phyloP scores from a whole-genome alignment of 2,113 vertebrate species.

The Xyliphius kryptos region DNA sequence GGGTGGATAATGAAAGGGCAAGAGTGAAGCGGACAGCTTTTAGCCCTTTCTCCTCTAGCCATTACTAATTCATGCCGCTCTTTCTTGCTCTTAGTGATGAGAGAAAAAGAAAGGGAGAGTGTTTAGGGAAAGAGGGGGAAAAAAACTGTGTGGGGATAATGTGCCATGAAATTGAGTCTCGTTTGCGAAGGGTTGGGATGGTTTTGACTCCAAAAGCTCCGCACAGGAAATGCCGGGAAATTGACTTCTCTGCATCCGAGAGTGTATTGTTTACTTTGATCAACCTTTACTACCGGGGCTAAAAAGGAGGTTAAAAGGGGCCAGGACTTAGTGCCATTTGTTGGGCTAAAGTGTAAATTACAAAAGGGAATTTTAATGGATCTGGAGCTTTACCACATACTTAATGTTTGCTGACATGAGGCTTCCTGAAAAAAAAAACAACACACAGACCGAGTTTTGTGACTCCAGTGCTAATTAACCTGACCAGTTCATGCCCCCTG shows the following conservation, averaged over 20 bases:
- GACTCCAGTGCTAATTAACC: conserved; percentile 3
- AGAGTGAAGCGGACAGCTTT: conserved; percentile 70
- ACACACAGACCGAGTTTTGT: neutral
- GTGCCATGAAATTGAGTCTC: conserved; percentile 44
- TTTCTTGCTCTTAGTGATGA: conserved; percentile 78
- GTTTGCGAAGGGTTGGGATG: conserved; percentile 27
- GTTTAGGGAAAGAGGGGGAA: conserved; percentile 32
- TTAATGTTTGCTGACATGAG: conserved; percentile 13
- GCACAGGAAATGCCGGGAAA: conserved; percentile 34
- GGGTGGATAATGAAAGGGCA: conserved; percentile 66
- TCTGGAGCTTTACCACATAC: conserved; percentile 1
- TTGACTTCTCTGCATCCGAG: conserved; percentile 32
- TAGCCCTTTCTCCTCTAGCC: conserved; percentile 82
- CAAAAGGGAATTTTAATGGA: conserved; percentile 14
- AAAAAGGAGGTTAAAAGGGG: conserved; percentile 17
- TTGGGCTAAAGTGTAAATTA: conserved; percentile 9
- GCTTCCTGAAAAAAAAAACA: neutral
- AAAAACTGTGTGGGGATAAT: conserved; percentile 40
- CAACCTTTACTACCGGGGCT: conserved; percentile 20
- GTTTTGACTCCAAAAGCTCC: too few species aligned
- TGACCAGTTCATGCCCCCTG: too few species aligned
- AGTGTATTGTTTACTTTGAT: conserved; percentile 37
- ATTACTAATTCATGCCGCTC: conserved; percentile 87
- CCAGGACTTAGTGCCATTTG: conserved; percentile 5
- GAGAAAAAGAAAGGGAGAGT: conserved; percentile 36